Evolutionary conservation across 2,797 vertebrate species (phyloP).

Genomic region (Liasis olivaceus): DNA sequence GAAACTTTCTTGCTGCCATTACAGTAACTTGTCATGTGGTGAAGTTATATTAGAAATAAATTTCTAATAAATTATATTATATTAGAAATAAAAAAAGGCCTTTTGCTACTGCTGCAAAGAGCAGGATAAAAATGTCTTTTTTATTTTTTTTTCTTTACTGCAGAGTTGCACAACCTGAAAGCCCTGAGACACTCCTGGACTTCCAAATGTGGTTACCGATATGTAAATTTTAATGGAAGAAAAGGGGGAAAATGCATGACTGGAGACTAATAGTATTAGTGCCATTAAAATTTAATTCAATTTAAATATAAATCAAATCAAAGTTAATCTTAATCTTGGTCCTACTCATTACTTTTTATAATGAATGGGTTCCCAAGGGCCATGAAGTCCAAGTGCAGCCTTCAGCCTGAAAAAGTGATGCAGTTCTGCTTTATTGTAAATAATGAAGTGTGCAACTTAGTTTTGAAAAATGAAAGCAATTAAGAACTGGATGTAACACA

Average conservation of each 20-base stretch:
- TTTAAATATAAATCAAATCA: slow-evolving; percentile 3
- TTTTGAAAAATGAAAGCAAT: background rate
- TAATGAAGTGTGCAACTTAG: background rate
- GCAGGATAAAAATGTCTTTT: background rate
- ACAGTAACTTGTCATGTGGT: background rate
- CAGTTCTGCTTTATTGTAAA: background rate
- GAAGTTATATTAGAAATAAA: background rate
- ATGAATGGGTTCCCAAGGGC: background rate
- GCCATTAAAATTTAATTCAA: background rate
- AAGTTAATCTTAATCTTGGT: background rate
- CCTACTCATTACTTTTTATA: background rate
- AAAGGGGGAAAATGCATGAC: background rate
- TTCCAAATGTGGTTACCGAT: background rate
- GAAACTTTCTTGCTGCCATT: background rate
- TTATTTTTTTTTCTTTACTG: background rate
- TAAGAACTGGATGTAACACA: background rate
- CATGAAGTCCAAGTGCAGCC: background rate
- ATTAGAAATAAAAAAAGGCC: background rate
- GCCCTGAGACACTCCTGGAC: background rate
- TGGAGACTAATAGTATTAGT: background rate
- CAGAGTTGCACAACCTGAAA: background rate
- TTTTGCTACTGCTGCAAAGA: background rate
- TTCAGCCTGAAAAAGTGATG: background rate
- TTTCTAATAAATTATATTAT: background rate
- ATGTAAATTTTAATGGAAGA: background rate